phyloP scores from a whole-genome alignment of 1,140 invertebrate genomes.

The Paralvinella palmiformis region DNA sequence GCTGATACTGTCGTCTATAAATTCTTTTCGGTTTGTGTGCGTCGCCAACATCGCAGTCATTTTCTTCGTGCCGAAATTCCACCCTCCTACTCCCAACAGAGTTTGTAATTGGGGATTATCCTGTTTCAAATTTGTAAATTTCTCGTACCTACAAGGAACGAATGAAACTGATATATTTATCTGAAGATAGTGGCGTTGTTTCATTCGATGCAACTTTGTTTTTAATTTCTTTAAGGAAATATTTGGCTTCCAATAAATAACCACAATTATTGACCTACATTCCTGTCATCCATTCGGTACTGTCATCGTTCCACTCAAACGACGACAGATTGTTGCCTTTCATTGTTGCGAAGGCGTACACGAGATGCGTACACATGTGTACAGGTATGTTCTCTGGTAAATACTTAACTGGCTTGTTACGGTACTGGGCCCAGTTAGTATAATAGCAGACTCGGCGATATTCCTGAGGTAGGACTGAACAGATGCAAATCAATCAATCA shows the following conservation, averaged over 20 bases:
- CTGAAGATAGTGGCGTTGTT: not conserved
- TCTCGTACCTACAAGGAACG: slow-evolving; percentile 2
- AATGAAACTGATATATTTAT: not conserved
- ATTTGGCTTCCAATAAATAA: not conserved
- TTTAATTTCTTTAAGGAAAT: not conserved
- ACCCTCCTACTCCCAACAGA: slow-evolving; percentile 62
- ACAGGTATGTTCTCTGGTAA: slow-evolving; percentile 62
- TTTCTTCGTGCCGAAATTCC: slow-evolving; percentile 80
- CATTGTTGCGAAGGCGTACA: slow-evolving; percentile 70
- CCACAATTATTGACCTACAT: no score
- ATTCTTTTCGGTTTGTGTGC: slow-evolving; percentile 17
- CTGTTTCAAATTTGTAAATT: not conserved
- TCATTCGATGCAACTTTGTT: not conserved
- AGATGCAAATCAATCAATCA: not conserved
- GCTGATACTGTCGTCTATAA: slow-evolving; percentile 58
- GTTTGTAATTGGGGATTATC: not conserved
- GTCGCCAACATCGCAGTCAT: slow-evolving; percentile 22
- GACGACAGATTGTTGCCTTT: slow-evolving; percentile 47
- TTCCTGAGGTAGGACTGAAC: not conserved
- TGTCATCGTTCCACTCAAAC: slow-evolving; percentile 44
- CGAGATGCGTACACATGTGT: slow-evolving; percentile 70
- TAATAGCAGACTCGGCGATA: slow-evolving; percentile 41
- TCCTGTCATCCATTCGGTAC: slow-evolving; percentile 32
- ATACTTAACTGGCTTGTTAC: slow-evolving; percentile 48
- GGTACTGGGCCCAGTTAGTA: slow-evolving; percentile 46